Evolutionary conservation across 2,888 invertebrate species (phyloP), one percentile per base, ranked within the genome.

Genomic region (Lobophora halterata): DNA sequence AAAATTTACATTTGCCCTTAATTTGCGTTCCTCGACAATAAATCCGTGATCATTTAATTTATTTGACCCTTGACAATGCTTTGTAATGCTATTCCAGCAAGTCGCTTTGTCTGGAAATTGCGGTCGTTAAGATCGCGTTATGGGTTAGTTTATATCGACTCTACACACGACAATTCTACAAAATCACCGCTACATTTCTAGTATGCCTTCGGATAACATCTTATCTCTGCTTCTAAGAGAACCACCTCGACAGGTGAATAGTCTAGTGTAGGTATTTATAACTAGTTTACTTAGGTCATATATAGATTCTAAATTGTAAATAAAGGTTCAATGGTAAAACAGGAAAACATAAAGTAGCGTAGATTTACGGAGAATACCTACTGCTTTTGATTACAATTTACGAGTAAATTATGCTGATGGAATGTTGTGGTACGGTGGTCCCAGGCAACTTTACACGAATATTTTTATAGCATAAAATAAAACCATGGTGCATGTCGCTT

Each of bases 61-160:
- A 36, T 40, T 38, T 30, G 27, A 30, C 31, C 41, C 34, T 30
- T 16, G 2, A 23, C n/a, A n/a, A 28, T 11, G 21, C 32, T 36
- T 26, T 38, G 20, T 24, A 37, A 34, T 36, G 25, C 41, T 32
- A 25, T 14, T 34, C 26, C 37, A 16, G 11, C 8, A 10, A 39
- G 39, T 32, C 41, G 39, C 31, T 49, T 37, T 40, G 52, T 44
- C 40, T 42, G 29, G 5, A 26, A 41, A 49, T 37, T 43, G 43
- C 26, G 38, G 34, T 43, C 46, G 36, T 37, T 42, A n/a, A 31
- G 33, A 34, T 26, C 40, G 35, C 40, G 42, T 47, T 42, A 34
- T 31, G 34, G 19, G 36, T 23, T 27, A 31, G 30, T 41, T 38
- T 33, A 39, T n/a, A n/a, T n/a, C 21, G 26, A 26, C 29, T 35